A percentile compares a stretch with the other conserved stretches of the same genome.
Evolutionary conservation across 2,888 invertebrate species (phyloP).

Genomic region (Schizaphis graminum): DNA sequence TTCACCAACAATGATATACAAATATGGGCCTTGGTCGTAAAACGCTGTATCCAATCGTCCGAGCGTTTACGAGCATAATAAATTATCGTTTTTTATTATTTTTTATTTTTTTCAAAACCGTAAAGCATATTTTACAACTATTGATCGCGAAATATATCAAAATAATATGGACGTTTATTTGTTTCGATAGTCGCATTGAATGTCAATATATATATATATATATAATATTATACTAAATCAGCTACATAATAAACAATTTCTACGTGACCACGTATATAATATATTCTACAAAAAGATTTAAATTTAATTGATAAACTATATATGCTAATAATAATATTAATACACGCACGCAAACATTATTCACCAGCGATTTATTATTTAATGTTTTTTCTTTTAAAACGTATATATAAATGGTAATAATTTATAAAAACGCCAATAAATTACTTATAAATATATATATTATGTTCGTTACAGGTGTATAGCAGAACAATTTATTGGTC

Average conservation of each 20-base stretch:
- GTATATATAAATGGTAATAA: conserved; percentile 1
- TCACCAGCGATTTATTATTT: conserved; percentile 32
- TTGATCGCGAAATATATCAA: conserved; percentile 47
- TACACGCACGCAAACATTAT: background rate
- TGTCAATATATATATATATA: background rate
- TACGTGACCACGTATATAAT: background rate
- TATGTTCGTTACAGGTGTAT: background rate
- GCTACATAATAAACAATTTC: background rate
- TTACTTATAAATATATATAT: background rate
- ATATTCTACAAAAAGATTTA: background rate
- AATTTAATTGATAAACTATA: conserved; percentile 44
- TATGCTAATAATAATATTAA: background rate
- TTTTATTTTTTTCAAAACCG: background rate
- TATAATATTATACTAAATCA: conserved; percentile 6
- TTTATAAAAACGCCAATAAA: background rate
- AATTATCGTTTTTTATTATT: background rate
- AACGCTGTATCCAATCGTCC: conserved; percentile 46
- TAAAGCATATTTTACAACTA: conserved; percentile 53
- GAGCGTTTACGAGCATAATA: conserved; percentile 35
- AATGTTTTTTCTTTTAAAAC: background rate
- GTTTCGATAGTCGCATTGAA: conserved; percentile 25
- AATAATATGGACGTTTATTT: conserved; percentile 49
- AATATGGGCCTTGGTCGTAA: conserved; percentile 46
- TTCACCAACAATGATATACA: background rate
- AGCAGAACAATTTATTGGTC: background rate